Conservation (phyloP, 2,113 vertebrate genomes). For the Gobius niger region DNA sequence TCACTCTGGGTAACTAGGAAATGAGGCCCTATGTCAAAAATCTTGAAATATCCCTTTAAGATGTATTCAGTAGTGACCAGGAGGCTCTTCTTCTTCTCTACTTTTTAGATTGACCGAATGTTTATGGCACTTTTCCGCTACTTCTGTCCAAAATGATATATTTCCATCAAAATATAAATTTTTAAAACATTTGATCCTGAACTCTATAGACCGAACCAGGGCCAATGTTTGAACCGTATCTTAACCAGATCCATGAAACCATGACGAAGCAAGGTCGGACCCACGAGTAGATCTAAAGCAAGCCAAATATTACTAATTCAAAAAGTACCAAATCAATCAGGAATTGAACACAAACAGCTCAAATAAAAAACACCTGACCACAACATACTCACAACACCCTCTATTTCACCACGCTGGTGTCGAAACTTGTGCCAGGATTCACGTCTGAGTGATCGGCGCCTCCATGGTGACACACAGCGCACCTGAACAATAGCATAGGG, state of each 20-base stretch:
- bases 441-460: constrained; percentile 54
- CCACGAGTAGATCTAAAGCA: too few species aligned
- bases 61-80: constrained; percentile 38
- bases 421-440: constrained; percentile 66
- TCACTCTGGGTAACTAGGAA: too few species aligned
- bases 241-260: neutral
- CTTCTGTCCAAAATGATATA: too few species aligned
- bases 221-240: neutral
- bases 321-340: neutral
- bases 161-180: too few species aligned
- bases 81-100: neutral
- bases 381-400: neutral
- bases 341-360: neutral
- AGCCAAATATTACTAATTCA: neutral
- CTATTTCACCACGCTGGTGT: constrained; percentile 9
- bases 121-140: too few species aligned
- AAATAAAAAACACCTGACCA: neutral
- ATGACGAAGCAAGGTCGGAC: too few species aligned
- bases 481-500: constrained; percentile 72
- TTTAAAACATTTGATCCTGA: too few species aligned
- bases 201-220: too few species aligned
- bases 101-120: too few species aligned
- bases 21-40: too few species aligned
- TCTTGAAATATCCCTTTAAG: too few species aligned
- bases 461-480: constrained; percentile 69